Percentiles rank a stretch among this genome's conserved stretches.
phyloP scores from a whole-genome alignment of 1,140 invertebrate genomes.

The Drosophila guanche region DNA sequence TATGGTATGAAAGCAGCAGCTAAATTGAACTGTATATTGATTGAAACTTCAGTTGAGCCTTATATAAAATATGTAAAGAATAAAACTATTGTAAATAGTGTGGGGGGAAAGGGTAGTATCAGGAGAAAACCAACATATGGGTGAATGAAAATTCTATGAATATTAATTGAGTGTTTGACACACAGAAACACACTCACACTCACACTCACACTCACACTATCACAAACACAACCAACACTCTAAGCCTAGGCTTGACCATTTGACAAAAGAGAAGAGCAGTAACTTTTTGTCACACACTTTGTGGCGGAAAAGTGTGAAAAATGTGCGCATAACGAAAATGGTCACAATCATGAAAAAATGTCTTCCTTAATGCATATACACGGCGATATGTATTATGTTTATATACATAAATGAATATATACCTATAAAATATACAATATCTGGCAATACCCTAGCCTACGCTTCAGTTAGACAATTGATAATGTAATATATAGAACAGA shows the following conservation, averaged over 20 bases:
- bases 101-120: no score
- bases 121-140: conserved; percentile 15
- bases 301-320: conserved; percentile 24
- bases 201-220: conserved; percentile 13
- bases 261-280: conserved; percentile 4
- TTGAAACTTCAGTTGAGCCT: conserved; percentile 61
- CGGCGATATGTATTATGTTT: conserved; percentile 73
- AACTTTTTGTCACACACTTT: conserved; percentile 33
- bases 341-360: conserved; percentile 84
- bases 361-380: conserved; percentile 83
- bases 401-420: conserved; percentile 57
- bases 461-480: conserved; percentile 64
- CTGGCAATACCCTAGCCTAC: conserved; percentile 61
- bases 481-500: conserved; percentile 33
- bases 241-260: conserved; percentile 76
- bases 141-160: conserved; percentile 50
- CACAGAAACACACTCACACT: conserved; percentile 27
- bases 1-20: conserved; percentile 4
- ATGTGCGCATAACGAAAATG: conserved; percentile 65
- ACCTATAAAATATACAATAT: conserved; percentile 46
- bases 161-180: conserved; percentile 54
- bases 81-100: conserved; percentile 57
- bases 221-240: conserved; percentile 11
- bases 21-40: conserved; percentile 52
- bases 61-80: conserved; percentile 56